Percentiles rank a stretch among this genome's conserved stretches.
These are phyloP conservation scores for Agonopterix alstromeriana DNA, from an alignment of 2,888 invertebrate genomes.

Conservation along the genomic window DNA sequence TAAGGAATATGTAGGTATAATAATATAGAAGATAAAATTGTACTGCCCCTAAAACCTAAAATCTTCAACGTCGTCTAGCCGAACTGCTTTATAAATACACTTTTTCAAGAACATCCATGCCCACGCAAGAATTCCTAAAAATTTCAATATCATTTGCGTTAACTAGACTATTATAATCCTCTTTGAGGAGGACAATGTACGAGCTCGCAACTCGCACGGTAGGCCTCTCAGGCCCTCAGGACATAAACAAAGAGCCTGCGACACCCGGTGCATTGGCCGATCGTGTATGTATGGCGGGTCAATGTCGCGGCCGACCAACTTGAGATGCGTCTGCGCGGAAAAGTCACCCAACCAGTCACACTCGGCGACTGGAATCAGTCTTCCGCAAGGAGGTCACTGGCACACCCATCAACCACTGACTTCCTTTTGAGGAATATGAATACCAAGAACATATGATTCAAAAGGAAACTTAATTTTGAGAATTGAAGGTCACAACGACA, in stretches of 20 bases:
- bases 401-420: slow-evolving; percentile 29
- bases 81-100: too few species aligned
- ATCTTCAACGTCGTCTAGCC: too few species aligned
- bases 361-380: slow-evolving; percentile 40
- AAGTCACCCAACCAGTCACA: slow-evolving; percentile 51
- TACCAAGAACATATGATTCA: background rate
- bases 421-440: slow-evolving; percentile 7
- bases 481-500: background rate
- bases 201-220: slow-evolving; percentile 29
- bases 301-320: slow-evolving; percentile 63
- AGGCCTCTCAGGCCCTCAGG: slow-evolving; percentile 39
- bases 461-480: background rate
- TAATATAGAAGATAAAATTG: too few species aligned
- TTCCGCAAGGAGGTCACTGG: slow-evolving; percentile 59
- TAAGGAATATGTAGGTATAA: too few species aligned
- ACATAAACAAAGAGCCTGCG: slow-evolving; percentile 69
- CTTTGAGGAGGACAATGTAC: slow-evolving; percentile 19
- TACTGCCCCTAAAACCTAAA: too few species aligned
- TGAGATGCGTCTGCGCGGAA: slow-evolving; percentile 55
- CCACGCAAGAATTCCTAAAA: too few species aligned
- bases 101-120: too few species aligned
- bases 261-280: slow-evolving; percentile 71
- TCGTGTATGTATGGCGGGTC: slow-evolving; percentile 65
- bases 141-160: too few species aligned
- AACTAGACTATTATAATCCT: too few species aligned